Percentiles rank a stretch among this genome's conserved stretches.
Evolutionary conservation across 2,113 vertebrate species (phyloP).

Genomic region (Narcine bancroftii): DNA sequence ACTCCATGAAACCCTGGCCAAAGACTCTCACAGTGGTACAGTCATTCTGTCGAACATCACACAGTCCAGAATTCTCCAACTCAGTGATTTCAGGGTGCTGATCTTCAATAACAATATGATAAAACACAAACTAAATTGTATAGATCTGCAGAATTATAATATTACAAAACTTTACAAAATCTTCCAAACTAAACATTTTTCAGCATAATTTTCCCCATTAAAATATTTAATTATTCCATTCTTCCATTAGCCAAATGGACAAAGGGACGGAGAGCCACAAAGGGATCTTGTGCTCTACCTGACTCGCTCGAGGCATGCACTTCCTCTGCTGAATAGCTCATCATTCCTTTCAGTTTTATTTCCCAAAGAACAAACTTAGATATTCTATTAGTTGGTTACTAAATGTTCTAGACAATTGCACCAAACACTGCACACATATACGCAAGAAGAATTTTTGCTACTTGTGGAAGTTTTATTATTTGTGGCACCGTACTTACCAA

Average conservation of each 20-base stretch:
- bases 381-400: too few species aligned
- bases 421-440: neutral
- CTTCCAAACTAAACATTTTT: neutral
- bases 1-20: slow-evolving; percentile 70
- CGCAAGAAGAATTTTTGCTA: neutral
- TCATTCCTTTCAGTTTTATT: neutral
- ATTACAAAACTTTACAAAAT: neutral
- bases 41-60: slow-evolving; percentile 59
- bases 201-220: neutral
- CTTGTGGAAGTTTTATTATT: neutral
- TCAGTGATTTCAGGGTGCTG: slow-evolving; percentile 72
- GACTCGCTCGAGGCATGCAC: neutral
- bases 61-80: slow-evolving; percentile 70
- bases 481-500: slow-evolving; percentile 57
- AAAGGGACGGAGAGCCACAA: neutral
- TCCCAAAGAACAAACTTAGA: neutral
- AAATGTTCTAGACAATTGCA: neutral
- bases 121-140: slow-evolving; percentile 7
- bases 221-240: neutral
- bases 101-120: slow-evolving; percentile 54
- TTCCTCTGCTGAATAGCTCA: neutral
- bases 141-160: neutral
- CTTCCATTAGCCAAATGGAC: neutral
- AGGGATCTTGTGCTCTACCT: too few species aligned
- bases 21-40: slow-evolving; percentile 65